Evolutionary conservation across 92 coral and sea anemone species (phyloP).

Genomic region (Porites lobata): DNA sequence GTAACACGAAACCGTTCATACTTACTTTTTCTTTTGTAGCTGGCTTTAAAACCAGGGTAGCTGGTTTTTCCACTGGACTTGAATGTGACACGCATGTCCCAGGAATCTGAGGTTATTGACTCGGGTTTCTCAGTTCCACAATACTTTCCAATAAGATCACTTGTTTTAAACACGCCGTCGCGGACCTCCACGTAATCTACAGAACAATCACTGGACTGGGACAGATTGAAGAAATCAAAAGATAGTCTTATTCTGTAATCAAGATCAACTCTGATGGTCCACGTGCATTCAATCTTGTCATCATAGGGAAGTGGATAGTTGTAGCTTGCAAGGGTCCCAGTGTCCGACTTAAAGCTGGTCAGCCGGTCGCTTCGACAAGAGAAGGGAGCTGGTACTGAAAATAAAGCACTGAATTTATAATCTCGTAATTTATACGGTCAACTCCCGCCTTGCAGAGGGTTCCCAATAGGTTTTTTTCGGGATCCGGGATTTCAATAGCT

Average conservation of each 20-base stretch:
- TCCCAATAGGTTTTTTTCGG: too few species aligned
- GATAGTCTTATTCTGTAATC: slow-evolving; percentile 44
- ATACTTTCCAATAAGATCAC: slow-evolving; percentile 39
- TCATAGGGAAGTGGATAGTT: slow-evolving; percentile 60
- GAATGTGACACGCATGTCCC: slow-evolving; percentile 50
- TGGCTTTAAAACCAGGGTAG: slow-evolving; percentile 42
- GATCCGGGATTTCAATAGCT: too few species aligned
- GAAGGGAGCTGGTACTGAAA: slow-evolving; percentile 62
- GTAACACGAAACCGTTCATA: neutral
- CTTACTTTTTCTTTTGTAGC: slow-evolving; percentile 39
- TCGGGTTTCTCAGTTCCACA: slow-evolving; percentile 52
- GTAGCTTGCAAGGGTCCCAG: slow-evolving; percentile 65
- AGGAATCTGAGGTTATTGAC: slow-evolving; percentile 43
- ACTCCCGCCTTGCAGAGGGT: neutral
- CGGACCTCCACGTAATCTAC: slow-evolving; percentile 65
- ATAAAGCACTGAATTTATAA: neutral
- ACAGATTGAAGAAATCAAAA: slow-evolving; percentile 48
- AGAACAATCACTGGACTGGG: slow-evolving; percentile 42
- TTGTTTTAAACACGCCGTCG: slow-evolving; percentile 44
- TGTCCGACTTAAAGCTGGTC: neutral
- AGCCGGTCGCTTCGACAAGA: slow-evolving; percentile 26
- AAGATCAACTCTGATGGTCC: slow-evolving; percentile 30
- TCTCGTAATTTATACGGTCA: neutral
- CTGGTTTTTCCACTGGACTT: slow-evolving; percentile 33
- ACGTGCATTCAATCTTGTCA: slow-evolving; percentile 23